Evolutionary conservation across 2,113 vertebrate species (phyloP), one percentile per base, ranked within the genome.

Genomic region (Gasterosteus nipponicus): DNA sequence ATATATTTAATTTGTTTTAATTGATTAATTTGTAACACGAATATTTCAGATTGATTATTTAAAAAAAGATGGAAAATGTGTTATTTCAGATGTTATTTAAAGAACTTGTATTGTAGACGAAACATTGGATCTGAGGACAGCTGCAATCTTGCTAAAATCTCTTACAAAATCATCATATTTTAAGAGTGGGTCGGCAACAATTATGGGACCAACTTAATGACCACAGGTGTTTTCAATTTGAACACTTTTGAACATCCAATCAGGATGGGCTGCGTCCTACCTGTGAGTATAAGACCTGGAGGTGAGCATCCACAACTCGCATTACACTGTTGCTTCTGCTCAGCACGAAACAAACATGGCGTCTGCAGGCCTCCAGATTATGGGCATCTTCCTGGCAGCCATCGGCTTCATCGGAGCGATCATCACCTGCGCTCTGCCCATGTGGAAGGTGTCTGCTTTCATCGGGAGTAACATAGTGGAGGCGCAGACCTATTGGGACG

Each of bases 361-460:
- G 0, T 85, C 53, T 9, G 80, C 90, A 69, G 93, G 92, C 0
- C 78, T 95, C 63, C 94, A 96, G 89, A 42, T 92, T 51, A 73
- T 93, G 0, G 94, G 91, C 10, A 68, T 93, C 47, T 68, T 85
- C 2, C 84, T 96, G 79, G 92, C 90, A 0, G 0, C 74, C 0
- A 10, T 95, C 31, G 96, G 96, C 31, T 95, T 93, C 81, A 1
- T 95, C 16, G 94, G 95, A 0, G 89, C 90, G 51, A 93, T 97
- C 84, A 58, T 96, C n/a, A 73, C 90, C 58, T 97, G 96, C 0
- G 93, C 93, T 0, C 78, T 96, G 66, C 96, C 96, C 41, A 95
- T 95, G 94, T 96, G 95, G 96, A 94, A 88, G 77, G 94, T 96
- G 53, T 94, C 95, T 0, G 93, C 95, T 7, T 96, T 95, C 87